Base-by-base conservation (phyloP, 1,140 invertebrate species). In the Diploscapter pachys region DNA sequence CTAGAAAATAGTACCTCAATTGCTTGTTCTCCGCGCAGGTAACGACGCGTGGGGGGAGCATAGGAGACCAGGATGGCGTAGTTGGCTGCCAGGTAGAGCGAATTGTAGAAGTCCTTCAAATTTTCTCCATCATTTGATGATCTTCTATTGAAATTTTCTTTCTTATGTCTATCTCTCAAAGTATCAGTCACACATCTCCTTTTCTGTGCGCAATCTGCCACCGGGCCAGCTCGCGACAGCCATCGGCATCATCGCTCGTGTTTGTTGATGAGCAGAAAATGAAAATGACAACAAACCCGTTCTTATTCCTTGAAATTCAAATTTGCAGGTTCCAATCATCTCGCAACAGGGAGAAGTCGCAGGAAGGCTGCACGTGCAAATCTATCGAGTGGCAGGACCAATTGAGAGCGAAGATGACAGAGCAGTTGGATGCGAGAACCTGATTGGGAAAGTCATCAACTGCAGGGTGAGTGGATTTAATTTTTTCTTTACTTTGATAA, bases 341-440 rank as follows among this genome's bases (percentile, higher is more conserved):
- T 97, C 93, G 86, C 96, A 98, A 86, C 96, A 99, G 88, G 96
- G 96, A 69, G 95, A 98, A 89, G 94, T 97, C 75, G 79, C 72
- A 63, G 83, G 83, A 6, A 82, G 81, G 63, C 77, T 85, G 31
- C 79, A 80, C 70, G 80, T 78, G 11, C 62, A 78, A 71, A 74
- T 85, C 11, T 82, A 80, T 51, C 79, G 81, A 3, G 54, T 81
- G 50, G 31, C 63, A 48, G 63, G 65, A 49, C 65, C 3, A 54
- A 54, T 68, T 9, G 66, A 31, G 61, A 31, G 73, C 63, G 56
- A 67, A 74, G 50, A 67, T 74, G 5, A 61, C 53, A 9, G 51
- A 67, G 62, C 56, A 49, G 2, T 5, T 59, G 71, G 31, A 31
- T 31, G 31, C 31, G 31, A 31, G 31, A 49, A 31, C n/a, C 78